Evolutionary conservation across 2,888 invertebrate genomes (phyloP).

Genomic region (Mesorhabditis belari): DNA sequence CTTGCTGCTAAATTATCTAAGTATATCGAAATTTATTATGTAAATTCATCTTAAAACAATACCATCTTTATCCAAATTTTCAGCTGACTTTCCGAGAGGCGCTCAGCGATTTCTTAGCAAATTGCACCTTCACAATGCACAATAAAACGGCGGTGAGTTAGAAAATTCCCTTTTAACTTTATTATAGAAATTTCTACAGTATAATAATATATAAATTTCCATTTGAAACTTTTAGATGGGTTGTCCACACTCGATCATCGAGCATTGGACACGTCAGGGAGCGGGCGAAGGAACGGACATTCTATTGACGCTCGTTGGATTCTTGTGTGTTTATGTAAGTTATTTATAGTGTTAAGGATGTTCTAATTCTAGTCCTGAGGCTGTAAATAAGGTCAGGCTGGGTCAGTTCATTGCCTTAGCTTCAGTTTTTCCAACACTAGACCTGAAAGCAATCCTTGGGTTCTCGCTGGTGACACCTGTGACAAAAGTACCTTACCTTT

Average conservation of each 20-base stretch:
- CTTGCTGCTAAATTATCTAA: too few relatives aligned
- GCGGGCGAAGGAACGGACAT: constrained; percentile 9
- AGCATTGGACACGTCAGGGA: constrained; percentile 22
- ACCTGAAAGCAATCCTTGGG: too few relatives aligned
- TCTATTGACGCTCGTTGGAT: constrained; percentile 19
- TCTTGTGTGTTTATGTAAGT: constrained; percentile 21
- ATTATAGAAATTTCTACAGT: too few relatives aligned
- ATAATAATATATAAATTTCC: too few relatives aligned
- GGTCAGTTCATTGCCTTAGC: not conserved
- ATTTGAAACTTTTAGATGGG: constrained; percentile 11
- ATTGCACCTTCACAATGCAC: constrained; percentile 30
- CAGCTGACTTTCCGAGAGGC: constrained; percentile 37
- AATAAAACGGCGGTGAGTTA: constrained; percentile 8
- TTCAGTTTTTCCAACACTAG: too few relatives aligned
- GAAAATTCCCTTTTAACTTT: too few relatives aligned
- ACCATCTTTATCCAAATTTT: not conserved
- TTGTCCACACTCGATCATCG: constrained; percentile 21
- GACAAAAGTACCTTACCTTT: constrained; percentile 3
- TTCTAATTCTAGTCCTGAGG: too few relatives aligned
- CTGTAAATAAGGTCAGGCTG: not conserved
- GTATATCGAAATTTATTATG: too few relatives aligned
- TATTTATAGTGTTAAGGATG: not conserved
- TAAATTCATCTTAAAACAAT: not conserved
- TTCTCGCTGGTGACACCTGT: too few relatives aligned
- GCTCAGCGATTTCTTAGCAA: constrained; percentile 33